Percentiles rank a stretch among this genome's conserved stretches.
These are phyloP conservation scores for Vesta saturnalis DNA, from an alignment of 2,888 invertebrate genomes.

Conservation along the genomic window DNA sequence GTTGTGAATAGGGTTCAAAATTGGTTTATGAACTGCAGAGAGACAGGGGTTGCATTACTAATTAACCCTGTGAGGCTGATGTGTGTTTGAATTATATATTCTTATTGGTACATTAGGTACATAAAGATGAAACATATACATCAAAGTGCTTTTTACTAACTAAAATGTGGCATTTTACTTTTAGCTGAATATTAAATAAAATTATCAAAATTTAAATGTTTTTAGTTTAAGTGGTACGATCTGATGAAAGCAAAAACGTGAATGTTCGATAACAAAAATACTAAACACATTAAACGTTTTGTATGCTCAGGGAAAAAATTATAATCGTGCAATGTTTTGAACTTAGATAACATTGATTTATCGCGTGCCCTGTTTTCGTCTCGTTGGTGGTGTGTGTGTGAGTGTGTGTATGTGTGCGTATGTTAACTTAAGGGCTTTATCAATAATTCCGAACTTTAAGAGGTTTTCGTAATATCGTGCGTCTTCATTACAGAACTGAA, in stretches of 20 bases:
- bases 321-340: constrained; percentile 29
- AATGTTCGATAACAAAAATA: neutral
- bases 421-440: constrained; percentile 27
- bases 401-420: neutral
- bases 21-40: constrained; percentile 33
- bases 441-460: constrained; percentile 36
- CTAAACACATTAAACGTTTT: neutral
- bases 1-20: constrained; percentile 33
- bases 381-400: too few relatives aligned
- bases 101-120: constrained; percentile 14
- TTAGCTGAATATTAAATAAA: neutral
- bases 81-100: constrained; percentile 37
- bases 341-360: constrained; percentile 16
- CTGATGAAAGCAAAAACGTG: too few relatives aligned
- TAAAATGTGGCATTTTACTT: neutral
- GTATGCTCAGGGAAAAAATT: constrained; percentile 1
- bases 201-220: neutral
- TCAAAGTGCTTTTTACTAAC: neutral
- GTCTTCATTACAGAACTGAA: constrained; percentile 34
- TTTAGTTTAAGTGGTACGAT: neutral
- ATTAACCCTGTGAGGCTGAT: constrained; percentile 36
- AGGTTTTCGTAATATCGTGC: constrained; percentile 37
- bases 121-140: constrained; percentile 1
- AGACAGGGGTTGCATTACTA: constrained; percentile 41
- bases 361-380: constrained; percentile 26